Base-by-base conservation (phyloP, 2,113 vertebrate genomes). In the Eidolon helvum region DNA sequence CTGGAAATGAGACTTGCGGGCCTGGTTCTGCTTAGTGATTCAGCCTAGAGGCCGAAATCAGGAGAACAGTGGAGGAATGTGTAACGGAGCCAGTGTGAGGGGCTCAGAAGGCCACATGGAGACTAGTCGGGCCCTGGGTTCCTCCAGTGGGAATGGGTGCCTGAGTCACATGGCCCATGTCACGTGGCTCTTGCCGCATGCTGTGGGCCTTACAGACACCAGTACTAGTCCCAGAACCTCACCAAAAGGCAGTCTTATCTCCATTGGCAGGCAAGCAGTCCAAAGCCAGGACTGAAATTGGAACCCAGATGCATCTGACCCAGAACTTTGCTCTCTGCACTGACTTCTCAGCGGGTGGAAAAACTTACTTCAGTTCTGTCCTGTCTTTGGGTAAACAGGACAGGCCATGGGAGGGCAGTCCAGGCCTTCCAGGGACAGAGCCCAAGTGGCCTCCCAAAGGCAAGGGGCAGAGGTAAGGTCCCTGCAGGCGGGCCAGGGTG, bases 1-100 rank as follows among this genome's bases (percentile, higher is more conserved):
- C 98, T 99, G 98, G 98, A 99, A 98, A 98, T 59, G 77, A 98
- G 97, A 95, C 65, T 83, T 66, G 68, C 96, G 96, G 97, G n/a
- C 21, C 87, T 94, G 53, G 21, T 63, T 94, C 79, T 96, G 43
- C 71, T 75, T 86, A 33, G 61, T 57, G 38, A 68, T 40, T 89
- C 45, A 4, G 59, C 30, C n/a, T 43, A 10, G 79, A 71, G 61
- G 85, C 61, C 0, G 6, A 1, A 19, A n/a, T 59, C 3, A 28
- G 83, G 69, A 35, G 72, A 19, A 30, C 0, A 2, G 45, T 4
- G 0, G 30, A 45, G 33, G 61, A 5, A 45, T 16, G 12, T 10
- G 4, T 10, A 10, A 30, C 5, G 2, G 50, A 88, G 68, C 68
- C 10, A 0, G 55, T 3, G n/a, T 28, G 6, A 0, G 1, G 78